These are phyloP conservation scores for Oreohelix idahoensis DNA, from an alignment of 1,140 invertebrate species.

Conservation along the genomic window DNA sequence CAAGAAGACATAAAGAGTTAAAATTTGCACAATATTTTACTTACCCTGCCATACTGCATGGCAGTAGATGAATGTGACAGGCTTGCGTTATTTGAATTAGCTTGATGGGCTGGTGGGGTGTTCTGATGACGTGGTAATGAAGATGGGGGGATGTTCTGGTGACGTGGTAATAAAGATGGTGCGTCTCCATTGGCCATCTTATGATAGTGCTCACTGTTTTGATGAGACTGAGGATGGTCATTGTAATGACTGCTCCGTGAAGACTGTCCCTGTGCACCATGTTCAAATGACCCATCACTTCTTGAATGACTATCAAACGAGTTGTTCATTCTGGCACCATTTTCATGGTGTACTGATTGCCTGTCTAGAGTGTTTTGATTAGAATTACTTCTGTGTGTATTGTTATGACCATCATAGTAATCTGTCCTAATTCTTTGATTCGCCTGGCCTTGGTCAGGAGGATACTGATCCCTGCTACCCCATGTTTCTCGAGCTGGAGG, in stretches of 20 bases:
- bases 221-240: constrained; percentile 44
- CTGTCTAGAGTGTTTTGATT: constrained; percentile 48
- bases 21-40: no score
- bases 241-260: constrained; percentile 40
- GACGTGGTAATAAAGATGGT: constrained; percentile 37
- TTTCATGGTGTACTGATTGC: constrained; percentile 35
- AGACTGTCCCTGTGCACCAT: constrained; percentile 34
- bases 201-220: constrained; percentile 45
- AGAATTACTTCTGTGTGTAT: constrained; percentile 40
- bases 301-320: constrained; percentile 56
- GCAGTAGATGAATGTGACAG: no score
- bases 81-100: constrained; percentile 43
- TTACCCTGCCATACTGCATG: no score
- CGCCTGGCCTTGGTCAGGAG: not conserved
- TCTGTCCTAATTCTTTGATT: constrained; percentile 7
- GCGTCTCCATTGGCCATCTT: constrained; percentile 52
- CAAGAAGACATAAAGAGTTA: no score
- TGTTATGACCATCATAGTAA: constrained; percentile 21
- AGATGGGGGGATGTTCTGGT: constrained; percentile 38
- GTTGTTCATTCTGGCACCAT: constrained; percentile 53
- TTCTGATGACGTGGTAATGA: constrained; percentile 44
- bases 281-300: constrained; percentile 47
- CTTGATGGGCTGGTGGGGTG: constrained; percentile 41
- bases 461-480: constrained; percentile 32
- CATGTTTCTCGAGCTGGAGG: constrained; percentile 67